Conservation (phyloP, 2,888 invertebrate genomes). For the Cryptophagus acutangulus region DNA sequence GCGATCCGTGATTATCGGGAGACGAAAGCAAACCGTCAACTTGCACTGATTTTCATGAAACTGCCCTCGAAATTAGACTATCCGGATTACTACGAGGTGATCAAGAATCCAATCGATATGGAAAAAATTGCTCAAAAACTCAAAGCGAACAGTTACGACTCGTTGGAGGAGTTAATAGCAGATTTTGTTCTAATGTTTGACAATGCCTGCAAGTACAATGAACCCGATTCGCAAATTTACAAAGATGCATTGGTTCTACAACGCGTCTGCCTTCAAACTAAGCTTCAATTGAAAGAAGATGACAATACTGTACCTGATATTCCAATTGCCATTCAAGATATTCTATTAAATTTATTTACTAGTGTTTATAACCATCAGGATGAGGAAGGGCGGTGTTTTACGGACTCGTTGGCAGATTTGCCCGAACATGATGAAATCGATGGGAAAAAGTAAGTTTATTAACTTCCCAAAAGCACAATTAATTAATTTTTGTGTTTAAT, state of each 20-base stretch:
- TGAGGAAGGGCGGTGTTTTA: slow-evolving; percentile 92
- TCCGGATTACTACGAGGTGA: slow-evolving; percentile 96
- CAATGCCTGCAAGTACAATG: slow-evolving; percentile 96
- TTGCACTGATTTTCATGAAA: slow-evolving; percentile 93
- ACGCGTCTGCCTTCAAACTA: slow-evolving; percentile 86
- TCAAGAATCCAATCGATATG: slow-evolving; percentile 94
- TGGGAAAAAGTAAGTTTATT: slow-evolving; percentile 56
- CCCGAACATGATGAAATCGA: slow-evolving; percentile 80
- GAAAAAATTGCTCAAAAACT: slow-evolving; percentile 86
- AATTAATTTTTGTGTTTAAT: too few species aligned
- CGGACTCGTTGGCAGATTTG: slow-evolving; percentile 91
- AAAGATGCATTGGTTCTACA: slow-evolving; percentile 94
- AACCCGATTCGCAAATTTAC: slow-evolving; percentile 95
- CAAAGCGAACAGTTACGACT: slow-evolving; percentile 70
- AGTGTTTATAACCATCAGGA: slow-evolving; percentile 95
- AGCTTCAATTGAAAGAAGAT: slow-evolving; percentile 74
- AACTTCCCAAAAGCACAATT: too few species aligned
- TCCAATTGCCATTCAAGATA: slow-evolving; percentile 80
- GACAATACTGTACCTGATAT: slow-evolving; percentile 89
- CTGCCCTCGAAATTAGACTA: slow-evolving; percentile 87
- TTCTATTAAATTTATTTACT: slow-evolving; percentile 86
- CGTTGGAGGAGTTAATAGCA: slow-evolving; percentile 78
- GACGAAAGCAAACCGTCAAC: slow-evolving; percentile 75
- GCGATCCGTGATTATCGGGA: slow-evolving; percentile 86
- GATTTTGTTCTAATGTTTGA: slow-evolving; percentile 93